Conservation (phyloP, 2,888 invertebrate genomes). For the Phyllotreta cruciferae region DNA sequence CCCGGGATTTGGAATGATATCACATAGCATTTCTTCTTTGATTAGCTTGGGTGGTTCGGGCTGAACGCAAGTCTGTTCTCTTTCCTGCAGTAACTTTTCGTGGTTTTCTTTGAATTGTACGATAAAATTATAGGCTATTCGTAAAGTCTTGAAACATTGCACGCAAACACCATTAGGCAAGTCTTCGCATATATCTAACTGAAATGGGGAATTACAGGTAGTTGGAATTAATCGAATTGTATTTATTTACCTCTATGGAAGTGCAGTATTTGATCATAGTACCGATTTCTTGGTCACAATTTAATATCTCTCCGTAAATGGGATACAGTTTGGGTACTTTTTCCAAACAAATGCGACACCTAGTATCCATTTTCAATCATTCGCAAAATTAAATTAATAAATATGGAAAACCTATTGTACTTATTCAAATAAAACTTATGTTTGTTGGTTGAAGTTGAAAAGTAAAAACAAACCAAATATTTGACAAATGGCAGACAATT, state of each 20-base stretch:
- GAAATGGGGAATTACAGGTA: conserved; percentile 14
- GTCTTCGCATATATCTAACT: conserved; percentile 31
- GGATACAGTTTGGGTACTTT: conserved; percentile 30
- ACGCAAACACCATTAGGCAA: conserved; percentile 36
- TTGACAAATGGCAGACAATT: background rate
- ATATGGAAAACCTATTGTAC: background rate
- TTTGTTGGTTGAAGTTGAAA: conserved; percentile 13
- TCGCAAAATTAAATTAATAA: conserved; percentile 1
- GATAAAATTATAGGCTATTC: conserved; percentile 41
- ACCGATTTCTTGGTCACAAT: conserved; percentile 33
- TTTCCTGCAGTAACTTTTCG: conserved; percentile 27
- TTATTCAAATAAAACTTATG: background rate
- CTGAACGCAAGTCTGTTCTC: background rate
- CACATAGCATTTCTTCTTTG: too few species aligned
- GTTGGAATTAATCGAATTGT: background rate
- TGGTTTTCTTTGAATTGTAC: conserved; percentile 38
- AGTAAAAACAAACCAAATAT: background rate
- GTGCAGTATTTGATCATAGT: conserved; percentile 37
- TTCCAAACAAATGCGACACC: conserved; percentile 35
- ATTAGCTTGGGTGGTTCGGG: too few species aligned
- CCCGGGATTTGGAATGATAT: background rate
- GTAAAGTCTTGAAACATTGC: conserved; percentile 38
- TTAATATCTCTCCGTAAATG: conserved; percentile 28
- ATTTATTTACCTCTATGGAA: conserved; percentile 32
- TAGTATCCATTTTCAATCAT: conserved; percentile 1